Conservation (phyloP, 2,113 vertebrate species). For the Melanerpes aurifrons region DNA sequence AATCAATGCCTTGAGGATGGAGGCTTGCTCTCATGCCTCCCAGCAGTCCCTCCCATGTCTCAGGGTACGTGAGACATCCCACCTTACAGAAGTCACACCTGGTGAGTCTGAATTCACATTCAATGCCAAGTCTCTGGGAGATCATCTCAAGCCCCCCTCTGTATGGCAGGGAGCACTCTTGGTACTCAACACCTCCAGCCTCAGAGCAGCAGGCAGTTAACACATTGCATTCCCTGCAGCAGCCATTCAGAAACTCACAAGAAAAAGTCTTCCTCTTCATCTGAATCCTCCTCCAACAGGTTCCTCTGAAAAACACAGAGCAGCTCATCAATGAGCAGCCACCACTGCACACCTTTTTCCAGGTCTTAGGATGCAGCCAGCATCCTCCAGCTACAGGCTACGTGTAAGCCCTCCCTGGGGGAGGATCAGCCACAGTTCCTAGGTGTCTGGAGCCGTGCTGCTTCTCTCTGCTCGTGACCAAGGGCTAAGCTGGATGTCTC, state of each 20-base stretch:
- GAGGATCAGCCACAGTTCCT: fast-evolving
- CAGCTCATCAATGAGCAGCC: background rate
- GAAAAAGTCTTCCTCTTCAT: conserved; percentile 98
- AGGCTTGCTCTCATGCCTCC: background rate
- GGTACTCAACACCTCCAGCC: background rate
- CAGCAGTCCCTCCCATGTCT: background rate
- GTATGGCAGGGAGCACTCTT: background rate
- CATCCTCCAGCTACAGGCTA: background rate
- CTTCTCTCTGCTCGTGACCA: background rate
- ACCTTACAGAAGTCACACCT: background rate
- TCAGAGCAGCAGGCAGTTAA: background rate
- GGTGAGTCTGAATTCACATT: background rate
- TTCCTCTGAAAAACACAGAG: conserved; percentile 83
- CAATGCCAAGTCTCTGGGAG: background rate
- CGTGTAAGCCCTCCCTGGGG: fast-evolving
- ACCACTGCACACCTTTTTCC: background rate
- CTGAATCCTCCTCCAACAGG: conserved; percentile 96
- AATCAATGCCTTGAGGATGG: fast-evolving
- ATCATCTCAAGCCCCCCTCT: background rate
- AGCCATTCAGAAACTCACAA: conserved; percentile 81
- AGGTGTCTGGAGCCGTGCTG: background rate
- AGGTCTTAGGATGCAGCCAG: background rate
- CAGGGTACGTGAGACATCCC: fast-evolving
- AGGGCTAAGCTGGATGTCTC: background rate
- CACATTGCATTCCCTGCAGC: background rate